Evolutionary conservation across 2,113 vertebrate genomes (phyloP), one percentile per base, ranked within the genome.

Genomic region (Solenodon paradoxus): DNA sequence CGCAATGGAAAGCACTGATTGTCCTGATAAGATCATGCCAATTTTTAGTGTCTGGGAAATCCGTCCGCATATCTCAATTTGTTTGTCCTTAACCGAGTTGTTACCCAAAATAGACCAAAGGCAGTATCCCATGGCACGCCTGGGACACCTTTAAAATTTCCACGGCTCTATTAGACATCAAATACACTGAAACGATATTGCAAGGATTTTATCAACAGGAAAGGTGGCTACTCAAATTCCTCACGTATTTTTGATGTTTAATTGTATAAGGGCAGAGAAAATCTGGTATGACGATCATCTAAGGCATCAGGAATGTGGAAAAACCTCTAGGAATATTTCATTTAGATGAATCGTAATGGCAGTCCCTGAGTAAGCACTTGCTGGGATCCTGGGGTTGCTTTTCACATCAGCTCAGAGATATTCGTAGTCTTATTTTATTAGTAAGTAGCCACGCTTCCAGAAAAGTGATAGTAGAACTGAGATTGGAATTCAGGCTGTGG

Each of bases 171-270:
- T 26, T 68, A 45, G 71, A 20, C 78, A 26, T 90, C 69, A 47
- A 53, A 35, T 53, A 63, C 4, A 7, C 64, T 19, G 38, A 53
- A 89, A 84, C 49, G 40, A 69, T 17, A 9, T 45, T 17, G 6
- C 75, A 16, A 61, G 9, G 38, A 57, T 51, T 82, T 66, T 45
- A 20, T 5, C 57, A 94, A 94, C 53, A 66, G 82, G 77, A 84
- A 80, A 80, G 35, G 77, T 84, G 51, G 51, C 40, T 71, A 2
- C 59, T 40, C 59, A 81, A n/a, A 84, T 92, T 69, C 64, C 53
- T 87, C 87, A 63, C 15, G 84, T 90, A 72, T 75, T 88, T 96
- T 66, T 66, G 9, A 89, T 79, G 59, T 81, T 91, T 88, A 64
- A 90, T 66, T 94, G 92, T 59, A 35, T 53, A 80, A 80, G 15